Evolutionary conservation across 2,797 vertebrate species (phyloP), one percentile per base, ranked within the genome.

Genomic region (Fistularia tabacaria): DNA sequence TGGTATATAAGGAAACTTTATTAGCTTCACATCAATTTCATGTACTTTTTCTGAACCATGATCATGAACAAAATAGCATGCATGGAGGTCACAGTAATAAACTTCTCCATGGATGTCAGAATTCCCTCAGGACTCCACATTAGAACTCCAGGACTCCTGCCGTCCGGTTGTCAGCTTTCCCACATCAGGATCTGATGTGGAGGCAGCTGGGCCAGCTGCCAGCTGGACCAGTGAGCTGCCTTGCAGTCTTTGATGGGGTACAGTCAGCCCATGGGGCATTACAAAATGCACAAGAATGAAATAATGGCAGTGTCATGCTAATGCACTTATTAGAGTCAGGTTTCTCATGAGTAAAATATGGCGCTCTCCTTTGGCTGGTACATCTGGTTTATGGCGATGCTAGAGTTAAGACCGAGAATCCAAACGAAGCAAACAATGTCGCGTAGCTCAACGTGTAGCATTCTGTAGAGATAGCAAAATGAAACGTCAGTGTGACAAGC

Each of bases 311-410:
- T 64, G 71, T 70, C 71, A 70, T 60, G 57, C 64, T 80, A 64
- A 61, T 63, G 54, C 49, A 60, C 66, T 83, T 84, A 77, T 76
- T 85, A 67, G 71, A 82, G 66, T 83, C 77, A 79, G 76, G 71
- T 84, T 84, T 76, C 62, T 68, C 68, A 62, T 64, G 60, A 66
- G 49, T 46, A 63, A 54, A 62, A 38, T 49, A 47, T 46, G 38
- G 59, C 54, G 10, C 40, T 42, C 7, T 52, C 8, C 58, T 38
- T 14, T 50, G 40, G 58, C 38, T 50, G n/a, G 38, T 49, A 42
- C 45, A 51, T 13, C 56, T 74, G 51, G 47, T 52, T 49, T 36
- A 51, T 39, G 49, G 25, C 46, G 38, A 54, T 45, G 51, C 39
- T 36, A 12, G 36, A 36, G 10, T 44, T 14, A 36, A 14, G 3